Evolutionary conservation across 2,113 vertebrate species (phyloP), one percentile per base, ranked within the genome.

Genomic region (Glareola pratincola): DNA sequence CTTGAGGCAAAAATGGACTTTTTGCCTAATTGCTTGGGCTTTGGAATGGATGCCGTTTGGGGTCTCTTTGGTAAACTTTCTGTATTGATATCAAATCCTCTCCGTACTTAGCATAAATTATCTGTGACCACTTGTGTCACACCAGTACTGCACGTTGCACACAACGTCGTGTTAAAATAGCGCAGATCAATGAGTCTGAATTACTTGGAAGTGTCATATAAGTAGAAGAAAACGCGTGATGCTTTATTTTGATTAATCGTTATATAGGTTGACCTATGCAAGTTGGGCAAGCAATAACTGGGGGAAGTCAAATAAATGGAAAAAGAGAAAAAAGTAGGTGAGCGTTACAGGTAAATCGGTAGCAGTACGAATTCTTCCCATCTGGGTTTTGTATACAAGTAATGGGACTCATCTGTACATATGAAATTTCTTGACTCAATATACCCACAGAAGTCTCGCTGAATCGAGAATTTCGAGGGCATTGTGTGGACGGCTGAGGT

Each of bases 331-430:
- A 18, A 72, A 14, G 19, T 6, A 11, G n/a, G 13, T 21, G 4
- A 11, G 9, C 0, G 1, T 54, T 43, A 11, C 13, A 34, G 24
- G 1, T 32, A 19, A 4, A 23, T 43, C 10, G 1, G 30, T 13
- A 22, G 47, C 23, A 2, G 43, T 16, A 8, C 0, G 8, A 41
- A 2, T 45, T 67, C 39, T n/a, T 6, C 37, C 30, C 29, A 9
- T 8, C 2, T 14, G 23, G 16, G 26, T 62, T 41, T 30, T 22
- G 13, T 29, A 0, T 8, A 4, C 26, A 19, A 26, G 36, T 19
- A 7, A 22, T 6, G n/a, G 17, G n/a, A 14, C 37, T 75, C 1
- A 4, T 10, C 29, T 15, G 26, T 21, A 12, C 12, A 0, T 29
- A 6, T 12, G 19, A 11, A 30, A 50, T 39, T 23, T 5, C 60